Evolutionary conservation across 2,797 vertebrate species (phyloP), one percentile per base, ranked within the genome.

Genomic region (Chelidonichthys spinosus): DNA sequence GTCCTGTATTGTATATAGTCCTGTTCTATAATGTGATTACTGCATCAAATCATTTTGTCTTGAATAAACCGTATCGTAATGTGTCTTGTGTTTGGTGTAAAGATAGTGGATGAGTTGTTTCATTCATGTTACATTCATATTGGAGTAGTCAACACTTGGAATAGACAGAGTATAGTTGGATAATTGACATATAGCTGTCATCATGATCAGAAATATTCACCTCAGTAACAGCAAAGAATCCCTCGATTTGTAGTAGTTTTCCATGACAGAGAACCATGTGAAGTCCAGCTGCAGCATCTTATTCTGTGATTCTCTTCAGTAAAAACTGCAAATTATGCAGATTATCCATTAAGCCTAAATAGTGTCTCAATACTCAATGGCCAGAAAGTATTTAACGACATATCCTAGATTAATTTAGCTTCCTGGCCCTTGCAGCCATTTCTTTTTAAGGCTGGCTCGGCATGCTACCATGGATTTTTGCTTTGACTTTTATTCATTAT

Each of bases 11-110:
- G 40, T 85, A 52, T 54, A 64, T 49, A 54, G 37, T 62, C 33
- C 14, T 55, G 11, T 76, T 61, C 39, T 43, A 3, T 39, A 13
- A 49, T 64, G 33, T 77, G 32, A 79, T 82, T 52, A 65, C 4
- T 67, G 18, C 46, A 42, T n/a, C 13, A 33, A 54, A 11, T 1
- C 42, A n/a, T 42, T 32, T 6, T 43, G 15, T 69, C 59, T 54
- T 66, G 33, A 86, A 89, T 87, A 86, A 88, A 89, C n/a, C 50
- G 10, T 6, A 61, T 64, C 50, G 59, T 62, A 35, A 69, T 53
- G 18, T 33, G 33, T 60, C 69, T 49, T 60, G 0, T 55, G 1
- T 35, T 15, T 36, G 4, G 5, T 58, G 15, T 42, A 7, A 32
- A 36, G 33, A 11, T 50, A n/a, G 39, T 32, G 4, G 0, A n/a